Evolutionary conservation across 2,888 invertebrate genomes (phyloP).

Genomic region (Leptopterna dolabrata): DNA sequence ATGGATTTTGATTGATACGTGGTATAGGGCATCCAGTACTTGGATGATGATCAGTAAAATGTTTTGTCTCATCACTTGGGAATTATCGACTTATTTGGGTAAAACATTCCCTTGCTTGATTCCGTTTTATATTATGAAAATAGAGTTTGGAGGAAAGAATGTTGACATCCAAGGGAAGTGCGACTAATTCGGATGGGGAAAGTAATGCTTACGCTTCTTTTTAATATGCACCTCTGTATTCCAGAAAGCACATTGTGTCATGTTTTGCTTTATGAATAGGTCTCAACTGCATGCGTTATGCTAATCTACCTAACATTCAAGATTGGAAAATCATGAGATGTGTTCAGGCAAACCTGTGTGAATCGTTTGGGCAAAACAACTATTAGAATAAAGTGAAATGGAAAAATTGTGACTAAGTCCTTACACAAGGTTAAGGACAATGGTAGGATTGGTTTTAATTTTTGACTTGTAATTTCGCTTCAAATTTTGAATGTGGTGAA

Average conservation of each 20-base stretch:
- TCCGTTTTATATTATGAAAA: too few relatives aligned
- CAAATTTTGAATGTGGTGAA: too few relatives aligned
- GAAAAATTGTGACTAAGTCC: too few relatives aligned
- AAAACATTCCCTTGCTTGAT: too few relatives aligned
- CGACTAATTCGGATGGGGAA: background rate
- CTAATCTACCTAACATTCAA: background rate
- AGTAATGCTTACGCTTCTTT: background rate
- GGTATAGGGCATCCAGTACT: background rate
- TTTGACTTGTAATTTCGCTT: too few relatives aligned
- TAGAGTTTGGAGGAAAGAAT: background rate
- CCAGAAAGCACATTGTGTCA: background rate
- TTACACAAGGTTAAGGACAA: too few relatives aligned
- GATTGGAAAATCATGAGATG: too few relatives aligned
- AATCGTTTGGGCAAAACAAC: too few relatives aligned
- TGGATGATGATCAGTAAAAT: background rate
- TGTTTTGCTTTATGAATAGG: background rate
- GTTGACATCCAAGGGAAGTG: background rate
- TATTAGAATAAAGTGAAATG: too few relatives aligned
- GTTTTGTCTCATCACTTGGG: background rate
- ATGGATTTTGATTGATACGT: background rate
- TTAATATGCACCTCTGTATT: background rate
- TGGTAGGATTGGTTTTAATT: too few relatives aligned
- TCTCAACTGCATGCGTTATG: background rate
- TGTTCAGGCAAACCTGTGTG: too few relatives aligned
- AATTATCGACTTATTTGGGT: too few relatives aligned